Percentiles rank a stretch among this genome's conserved stretches.
phyloP scores from a whole-genome alignment of 2,113 vertebrate genomes.

The Bucco capensis region DNA sequence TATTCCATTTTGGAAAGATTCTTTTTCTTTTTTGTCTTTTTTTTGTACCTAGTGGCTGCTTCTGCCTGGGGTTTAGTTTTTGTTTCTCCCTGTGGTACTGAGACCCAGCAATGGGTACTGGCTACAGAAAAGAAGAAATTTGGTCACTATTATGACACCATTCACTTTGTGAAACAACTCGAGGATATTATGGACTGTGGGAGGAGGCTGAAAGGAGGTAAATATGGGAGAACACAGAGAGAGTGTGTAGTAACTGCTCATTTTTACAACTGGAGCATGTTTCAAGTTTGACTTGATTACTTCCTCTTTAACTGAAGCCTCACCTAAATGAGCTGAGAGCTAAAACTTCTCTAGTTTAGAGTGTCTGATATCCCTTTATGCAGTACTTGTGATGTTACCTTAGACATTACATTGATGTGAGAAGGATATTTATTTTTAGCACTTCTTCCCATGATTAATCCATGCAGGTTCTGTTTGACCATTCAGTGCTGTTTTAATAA shows the following conservation, averaged over 20 bases:
- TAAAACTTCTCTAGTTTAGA: not conserved
- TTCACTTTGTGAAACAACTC: not conserved
- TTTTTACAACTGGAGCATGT: not conserved
- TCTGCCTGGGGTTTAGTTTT: not conserved
- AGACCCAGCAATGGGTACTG: not conserved
- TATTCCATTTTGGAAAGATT: not conserved
- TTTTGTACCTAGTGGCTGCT: not conserved
- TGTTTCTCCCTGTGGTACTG: not conserved
- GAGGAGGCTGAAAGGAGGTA: not conserved
- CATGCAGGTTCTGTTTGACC: not conserved
- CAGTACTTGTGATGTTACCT: not conserved
- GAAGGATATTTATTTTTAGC: slow-evolving; percentile 28
- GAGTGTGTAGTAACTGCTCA: not conserved
- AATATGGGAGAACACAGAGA: not conserved
- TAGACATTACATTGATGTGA: not conserved
- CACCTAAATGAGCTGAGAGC: not conserved
- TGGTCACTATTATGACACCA: not conserved
- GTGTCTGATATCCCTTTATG: not conserved
- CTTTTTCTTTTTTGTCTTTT: not conserved
- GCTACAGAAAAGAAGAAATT: not conserved
- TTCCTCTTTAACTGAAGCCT: not conserved
- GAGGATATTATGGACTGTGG: not conserved
- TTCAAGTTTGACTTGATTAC: not conserved
- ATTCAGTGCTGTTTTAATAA: not conserved
- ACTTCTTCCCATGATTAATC: slow-evolving; percentile 13